Conservation (phyloP, 2,797 vertebrate species). For the Clamator glandarius region DNA sequence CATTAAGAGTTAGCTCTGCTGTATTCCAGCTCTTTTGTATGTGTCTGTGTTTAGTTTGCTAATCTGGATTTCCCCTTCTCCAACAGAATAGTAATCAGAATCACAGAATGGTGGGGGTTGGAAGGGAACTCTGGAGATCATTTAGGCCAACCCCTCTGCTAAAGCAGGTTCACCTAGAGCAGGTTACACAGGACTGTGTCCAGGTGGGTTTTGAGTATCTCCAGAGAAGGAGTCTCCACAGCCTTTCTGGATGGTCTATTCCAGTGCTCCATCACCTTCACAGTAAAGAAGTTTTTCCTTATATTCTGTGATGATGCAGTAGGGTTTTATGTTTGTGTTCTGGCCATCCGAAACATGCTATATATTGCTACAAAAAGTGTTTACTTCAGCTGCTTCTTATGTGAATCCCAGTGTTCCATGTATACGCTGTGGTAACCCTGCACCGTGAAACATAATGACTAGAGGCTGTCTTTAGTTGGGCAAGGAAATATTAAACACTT, state of each 20-base stretch:
- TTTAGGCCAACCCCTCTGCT: too few relatives aligned
- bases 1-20: neutral
- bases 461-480: neutral
- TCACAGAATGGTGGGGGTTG: too few relatives aligned
- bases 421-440: neutral
- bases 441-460: neutral
- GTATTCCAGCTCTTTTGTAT: neutral
- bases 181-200: too few relatives aligned
- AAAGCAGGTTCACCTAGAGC: too few relatives aligned
- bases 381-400: neutral
- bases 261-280: neutral
- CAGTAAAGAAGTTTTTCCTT: too few relatives aligned
- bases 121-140: too few relatives aligned
- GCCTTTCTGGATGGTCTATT: neutral
- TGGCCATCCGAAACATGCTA: neutral
- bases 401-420: neutral
- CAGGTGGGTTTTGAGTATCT: neutral
- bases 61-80: neutral
- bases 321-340: neutral
- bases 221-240: neutral
- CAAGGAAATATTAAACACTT: neutral
- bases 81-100: neutral
- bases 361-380: neutral
- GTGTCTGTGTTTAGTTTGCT: neutral
- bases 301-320: accelerated